Evolutionary conservation across 2,113 vertebrate species (phyloP), one percentile per base, ranked within the genome.

Genomic region (Campylorhamphus procurvoides): DNA sequence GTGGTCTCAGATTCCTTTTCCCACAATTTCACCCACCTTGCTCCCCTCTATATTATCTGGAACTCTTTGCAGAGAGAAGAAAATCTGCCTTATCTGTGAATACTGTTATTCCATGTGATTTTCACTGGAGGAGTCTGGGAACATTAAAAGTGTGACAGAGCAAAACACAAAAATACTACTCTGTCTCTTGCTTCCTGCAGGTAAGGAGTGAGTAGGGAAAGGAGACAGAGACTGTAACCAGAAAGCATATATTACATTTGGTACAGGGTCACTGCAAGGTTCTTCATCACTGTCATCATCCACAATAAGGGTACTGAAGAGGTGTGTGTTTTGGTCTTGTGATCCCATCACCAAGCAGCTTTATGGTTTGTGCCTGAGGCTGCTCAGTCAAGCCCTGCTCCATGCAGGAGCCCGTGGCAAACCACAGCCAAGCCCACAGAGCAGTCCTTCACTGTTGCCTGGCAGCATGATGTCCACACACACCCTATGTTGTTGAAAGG

Each of bases 341-440:
- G 62, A 58, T 44, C 44, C 37, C 13, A 3, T 37, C 18, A 25
- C 14, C 63, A 44, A n/a, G 29, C 37, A 78, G 68, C 27, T 86
- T 68, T 28, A 17, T 16, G 23, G 59, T 7, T 9, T 35, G 39
- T 69, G n/a, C 84, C 72, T 60, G 72, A 77, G 87, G 75, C 71
- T 55, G 19, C 74, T 37, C 44, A 64, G 49, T 15, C 3, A 18
- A 72, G 55, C 49, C n/a, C n/a, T 52, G 35, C 47, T 82, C 39
- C 3, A 0, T n/a, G n/a, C 17, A 25, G 18, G 35, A 92, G 22
- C 52, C 44, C 0, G 0, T 37, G 9, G 66, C 64, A 89, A 93
- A 62, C 49, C 81, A 40, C 63, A 58, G 53, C 12, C 53, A 29
- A 91, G 55, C 39, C 55, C 59, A 80, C 18, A 40, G 71, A 87